These are phyloP conservation scores for Cantharis rustica DNA, from an alignment of 2,888 invertebrate species.

Conservation along the genomic window DNA sequence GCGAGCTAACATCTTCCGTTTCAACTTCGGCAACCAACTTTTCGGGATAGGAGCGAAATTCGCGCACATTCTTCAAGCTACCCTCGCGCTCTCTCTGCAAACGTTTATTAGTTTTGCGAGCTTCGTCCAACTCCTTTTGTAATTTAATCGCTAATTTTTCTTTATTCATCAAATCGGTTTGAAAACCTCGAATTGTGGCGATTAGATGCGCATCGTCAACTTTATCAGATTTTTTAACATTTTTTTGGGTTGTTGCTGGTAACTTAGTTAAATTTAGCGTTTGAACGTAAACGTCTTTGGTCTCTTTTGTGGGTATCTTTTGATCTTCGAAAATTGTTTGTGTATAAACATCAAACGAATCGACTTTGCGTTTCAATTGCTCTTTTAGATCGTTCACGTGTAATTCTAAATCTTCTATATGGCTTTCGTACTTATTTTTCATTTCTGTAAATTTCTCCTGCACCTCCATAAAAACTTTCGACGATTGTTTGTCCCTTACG, in stretches of 20 bases:
- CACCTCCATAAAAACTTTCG: slow-evolving; percentile 71
- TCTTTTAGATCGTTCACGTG: slow-evolving; percentile 60
- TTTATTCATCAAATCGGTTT: slow-evolving; percentile 73
- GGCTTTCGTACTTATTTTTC: slow-evolving; percentile 76
- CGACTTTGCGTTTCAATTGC: slow-evolving; percentile 50
- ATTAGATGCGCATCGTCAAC: slow-evolving; percentile 74
- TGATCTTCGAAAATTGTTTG: slow-evolving; percentile 48
- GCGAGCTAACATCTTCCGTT: slow-evolving; percentile 54
- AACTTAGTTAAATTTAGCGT: slow-evolving; percentile 37
- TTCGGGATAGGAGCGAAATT: slow-evolving; percentile 50
- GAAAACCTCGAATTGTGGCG: slow-evolving; percentile 79
- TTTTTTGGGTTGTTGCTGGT: slow-evolving; percentile 26
- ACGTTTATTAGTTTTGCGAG: slow-evolving; percentile 74
- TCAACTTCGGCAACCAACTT: slow-evolving; percentile 47
- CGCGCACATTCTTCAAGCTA: slow-evolving; percentile 55
- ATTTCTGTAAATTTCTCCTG: slow-evolving; percentile 79
- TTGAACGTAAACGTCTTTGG: slow-evolving; percentile 44
- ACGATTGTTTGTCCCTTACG: slow-evolving; percentile 72
- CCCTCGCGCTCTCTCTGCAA: slow-evolving; percentile 79
- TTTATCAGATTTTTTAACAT: slow-evolving; percentile 48
- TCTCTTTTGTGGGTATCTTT: slow-evolving; percentile 48
- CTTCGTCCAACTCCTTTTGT: slow-evolving; percentile 76
- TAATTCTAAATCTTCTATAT: slow-evolving; percentile 75
- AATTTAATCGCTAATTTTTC: slow-evolving; percentile 74
- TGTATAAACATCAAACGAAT: slow-evolving; percentile 56